Conservation (phyloP, 37 sponge, comb jelly and placozoan genomes). For the Ianthella basta region DNA sequence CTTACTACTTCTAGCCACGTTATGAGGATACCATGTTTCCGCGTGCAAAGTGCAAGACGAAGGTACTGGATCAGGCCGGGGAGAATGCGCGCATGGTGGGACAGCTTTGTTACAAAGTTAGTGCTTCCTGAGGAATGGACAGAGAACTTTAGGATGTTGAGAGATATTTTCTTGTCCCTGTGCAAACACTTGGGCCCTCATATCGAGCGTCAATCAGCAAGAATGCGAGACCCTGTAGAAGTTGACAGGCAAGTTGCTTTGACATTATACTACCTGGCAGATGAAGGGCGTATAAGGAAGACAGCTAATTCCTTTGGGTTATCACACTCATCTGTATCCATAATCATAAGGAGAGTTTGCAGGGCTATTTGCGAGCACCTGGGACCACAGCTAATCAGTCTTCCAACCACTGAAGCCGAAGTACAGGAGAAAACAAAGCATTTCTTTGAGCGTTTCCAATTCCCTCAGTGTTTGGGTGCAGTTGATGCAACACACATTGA, state of each 20-base stretch:
- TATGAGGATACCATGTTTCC: background rate
- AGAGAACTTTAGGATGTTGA: conserved; percentile 19
- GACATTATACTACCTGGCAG: conserved; percentile 36
- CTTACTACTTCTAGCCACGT: background rate
- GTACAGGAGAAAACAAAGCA: background rate
- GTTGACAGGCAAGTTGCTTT: background rate
- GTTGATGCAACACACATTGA: conserved; percentile 14
- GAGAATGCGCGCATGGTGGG: background rate
- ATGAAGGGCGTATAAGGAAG: conserved; percentile 23
- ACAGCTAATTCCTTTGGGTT: conserved; percentile 7
- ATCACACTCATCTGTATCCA: conserved; percentile 11
- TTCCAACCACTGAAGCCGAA: conserved; percentile 27
- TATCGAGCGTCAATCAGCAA: background rate
- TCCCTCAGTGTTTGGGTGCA: conserved; percentile 26
- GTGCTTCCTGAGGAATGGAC: background rate
- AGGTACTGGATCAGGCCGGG: background rate
- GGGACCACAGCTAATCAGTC: background rate
- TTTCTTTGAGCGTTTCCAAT: conserved; percentile 8
- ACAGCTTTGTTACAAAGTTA: background rate
- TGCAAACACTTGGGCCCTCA: background rate
- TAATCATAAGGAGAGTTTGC: conserved; percentile 20
- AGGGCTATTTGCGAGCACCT: conserved; percentile 18
- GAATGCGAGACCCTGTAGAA: background rate
- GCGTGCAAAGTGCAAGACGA: background rate
- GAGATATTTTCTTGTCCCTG: background rate